These are phyloP conservation scores for Oostethus manadensis DNA, from an alignment of 2,113 vertebrate genomes.

Conservation along the genomic window DNA sequence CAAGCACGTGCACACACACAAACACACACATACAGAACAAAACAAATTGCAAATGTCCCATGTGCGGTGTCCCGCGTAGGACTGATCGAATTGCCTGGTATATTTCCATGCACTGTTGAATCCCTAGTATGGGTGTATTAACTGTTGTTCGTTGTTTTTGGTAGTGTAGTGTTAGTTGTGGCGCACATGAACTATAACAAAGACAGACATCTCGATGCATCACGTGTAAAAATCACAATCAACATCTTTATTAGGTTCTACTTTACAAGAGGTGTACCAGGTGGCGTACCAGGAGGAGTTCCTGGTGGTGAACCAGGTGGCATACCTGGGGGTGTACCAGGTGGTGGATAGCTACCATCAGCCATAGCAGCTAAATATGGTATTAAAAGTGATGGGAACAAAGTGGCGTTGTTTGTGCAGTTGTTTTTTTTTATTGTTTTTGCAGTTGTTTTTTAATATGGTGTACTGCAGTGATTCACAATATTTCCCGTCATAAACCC, in stretches of 20 bases:
- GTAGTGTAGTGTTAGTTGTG: no score
- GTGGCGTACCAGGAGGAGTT: neutral
- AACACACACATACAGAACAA: no score
- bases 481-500: no score
- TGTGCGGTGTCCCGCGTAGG: neutral
- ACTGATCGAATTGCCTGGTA: no score
- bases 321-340: neutral
- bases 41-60: neutral
- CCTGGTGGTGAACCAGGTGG: slow-evolving; percentile 1
- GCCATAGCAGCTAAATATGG: slow-evolving; percentile 9
- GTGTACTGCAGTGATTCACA: neutral
- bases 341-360: slow-evolving; percentile 1
- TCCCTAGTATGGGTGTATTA: no score
- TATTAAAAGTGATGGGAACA: neutral
- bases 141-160: no score
- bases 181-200: neutral
- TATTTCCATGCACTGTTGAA: no score
- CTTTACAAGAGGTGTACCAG: neutral
- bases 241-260: neutral
- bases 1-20: no score
- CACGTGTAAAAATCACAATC: neutral
- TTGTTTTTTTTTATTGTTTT: neutral
- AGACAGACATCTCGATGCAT: neutral
- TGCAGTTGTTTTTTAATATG: neutral
- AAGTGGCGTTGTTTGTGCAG: neutral